Base-by-base conservation (phyloP, 1,140 invertebrate species). In the Oncopodura yosiiana region DNA sequence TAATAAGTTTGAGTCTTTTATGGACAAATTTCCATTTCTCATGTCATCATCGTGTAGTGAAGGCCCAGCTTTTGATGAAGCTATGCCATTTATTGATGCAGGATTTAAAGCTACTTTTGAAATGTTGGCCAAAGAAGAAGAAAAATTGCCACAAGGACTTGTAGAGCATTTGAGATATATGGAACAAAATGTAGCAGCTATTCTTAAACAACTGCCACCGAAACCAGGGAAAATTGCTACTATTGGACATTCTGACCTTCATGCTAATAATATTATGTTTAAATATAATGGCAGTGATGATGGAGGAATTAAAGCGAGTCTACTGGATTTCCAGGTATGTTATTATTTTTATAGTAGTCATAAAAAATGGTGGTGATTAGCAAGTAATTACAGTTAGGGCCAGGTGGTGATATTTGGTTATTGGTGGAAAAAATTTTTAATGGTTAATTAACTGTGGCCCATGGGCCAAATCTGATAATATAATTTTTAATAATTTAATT, bases 221-320 rank as follows among this genome's bases (percentile, higher is more conserved):
- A 12, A 16, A 9, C 24, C 50, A 6, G 2, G 12, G 3, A 30
- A 16, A 23, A 14, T 49, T n/a, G 26, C 34, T n/a, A 32, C 16
- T 23, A 26, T 56, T 26, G 24, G 46, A 24, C 54, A 56, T 12
- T 8, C 1, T 18, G 54, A 56, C 21, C 19, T 56, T 26, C 54
- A 56, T 19, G 18, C 26, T 5, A 29, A 39, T n/a, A 56, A 56
- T 19, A 12, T 56, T 8, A 23, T 36, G 19, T 56, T 49, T n/a
- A n/a, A n/a, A n/a, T n/a, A n/a, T n/a, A n/a, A n/a, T n/a, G n/a
- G n/a, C n/a, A n/a, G n/a, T n/a, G n/a, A n/a, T n/a, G n/a, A n/a
- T n/a, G n/a, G n/a, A n/a, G n/a, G n/a, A n/a, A n/a, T n/a, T n/a
- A n/a, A n/a, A n/a, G n/a, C n/a, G n/a, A n/a, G n/a, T n/a, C n/a